phyloP scores from a whole-genome alignment of 2,888 invertebrate species.

The Oscheius sp. region DNA sequence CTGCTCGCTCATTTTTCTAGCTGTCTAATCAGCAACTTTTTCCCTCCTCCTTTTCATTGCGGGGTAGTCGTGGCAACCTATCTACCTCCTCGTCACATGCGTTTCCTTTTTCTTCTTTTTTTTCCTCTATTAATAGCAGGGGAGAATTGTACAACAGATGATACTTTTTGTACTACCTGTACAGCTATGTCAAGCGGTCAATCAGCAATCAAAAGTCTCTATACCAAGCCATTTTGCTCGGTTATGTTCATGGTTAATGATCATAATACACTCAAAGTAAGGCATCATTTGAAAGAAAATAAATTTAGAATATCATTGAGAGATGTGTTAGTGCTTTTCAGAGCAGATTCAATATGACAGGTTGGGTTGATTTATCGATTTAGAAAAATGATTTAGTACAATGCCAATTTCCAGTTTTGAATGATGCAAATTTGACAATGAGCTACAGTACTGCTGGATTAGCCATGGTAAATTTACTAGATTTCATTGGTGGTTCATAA shows the following conservation, averaged over 20 bases:
- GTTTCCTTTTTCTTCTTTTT: too few species aligned
- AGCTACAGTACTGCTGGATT: neutral
- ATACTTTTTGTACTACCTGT: neutral
- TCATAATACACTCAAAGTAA: neutral
- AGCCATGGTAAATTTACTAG: neutral
- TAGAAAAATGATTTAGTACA: neutral
- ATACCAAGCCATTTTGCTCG: constrained; percentile 4
- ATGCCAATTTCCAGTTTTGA: constrained; percentile 16
- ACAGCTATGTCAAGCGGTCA: neutral
- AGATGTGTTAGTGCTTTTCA: neutral
- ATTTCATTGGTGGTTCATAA: neutral
- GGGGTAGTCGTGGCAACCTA: too few species aligned
- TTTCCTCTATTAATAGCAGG: too few species aligned
- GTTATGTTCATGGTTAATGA: neutral
- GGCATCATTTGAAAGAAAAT: neutral
- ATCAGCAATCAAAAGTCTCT: neutral
- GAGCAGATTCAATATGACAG: neutral
- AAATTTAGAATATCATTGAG: neutral
- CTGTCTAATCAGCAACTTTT: too few species aligned
- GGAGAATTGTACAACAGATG: neutral
- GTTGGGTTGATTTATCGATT: neutral
- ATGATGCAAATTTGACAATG: neutral
- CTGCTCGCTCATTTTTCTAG: too few species aligned
- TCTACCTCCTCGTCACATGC: too few species aligned
- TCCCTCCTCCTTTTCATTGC: too few species aligned